Evolutionary conservation across 35 echinoderm and acorn worm species (phyloP).

Genomic region (Apostichopus japonicus): DNA sequence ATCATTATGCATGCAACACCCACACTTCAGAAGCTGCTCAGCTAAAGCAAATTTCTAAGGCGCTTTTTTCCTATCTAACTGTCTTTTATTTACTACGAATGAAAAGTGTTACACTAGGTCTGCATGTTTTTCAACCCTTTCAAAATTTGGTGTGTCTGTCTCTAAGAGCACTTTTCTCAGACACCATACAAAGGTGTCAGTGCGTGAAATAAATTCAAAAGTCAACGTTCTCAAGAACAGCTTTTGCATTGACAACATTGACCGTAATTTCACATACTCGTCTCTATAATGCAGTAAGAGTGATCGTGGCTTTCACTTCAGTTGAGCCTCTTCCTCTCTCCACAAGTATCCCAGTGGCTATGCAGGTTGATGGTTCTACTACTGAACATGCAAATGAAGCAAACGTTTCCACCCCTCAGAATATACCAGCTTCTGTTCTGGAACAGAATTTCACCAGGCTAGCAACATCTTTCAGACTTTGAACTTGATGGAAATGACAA

Average conservation of each 20-base stretch:
- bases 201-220: not conserved
- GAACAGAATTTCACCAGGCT: not conserved
- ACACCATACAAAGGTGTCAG: slow-evolving; percentile 35
- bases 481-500: slow-evolving; percentile 24
- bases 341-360: not conserved
- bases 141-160: slow-evolving; percentile 41
- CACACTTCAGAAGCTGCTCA: slow-evolving; percentile 32
- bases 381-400: not conserved
- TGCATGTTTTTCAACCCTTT: slow-evolving; percentile 44
- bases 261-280: slow-evolving; percentile 36
- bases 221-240: not conserved
- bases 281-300: slow-evolving; percentile 1
- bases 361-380: too few species aligned
- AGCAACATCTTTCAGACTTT: slow-evolving; percentile 46
- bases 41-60: slow-evolving; percentile 25
- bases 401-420: not conserved
- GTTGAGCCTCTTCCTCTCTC: slow-evolving; percentile 52
- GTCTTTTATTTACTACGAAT: slow-evolving; percentile 32
- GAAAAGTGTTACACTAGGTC: slow-evolving; percentile 29
- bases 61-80: too few species aligned
- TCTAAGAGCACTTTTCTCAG: slow-evolving; percentile 17
- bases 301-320: slow-evolving; percentile 62
- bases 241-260: slow-evolving; percentile 63
- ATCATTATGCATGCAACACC: not conserved
- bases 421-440: not conserved